These are phyloP conservation scores for Eristalis intricaria DNA, from an alignment of 2,888 invertebrate genomes.

Conservation along the genomic window DNA sequence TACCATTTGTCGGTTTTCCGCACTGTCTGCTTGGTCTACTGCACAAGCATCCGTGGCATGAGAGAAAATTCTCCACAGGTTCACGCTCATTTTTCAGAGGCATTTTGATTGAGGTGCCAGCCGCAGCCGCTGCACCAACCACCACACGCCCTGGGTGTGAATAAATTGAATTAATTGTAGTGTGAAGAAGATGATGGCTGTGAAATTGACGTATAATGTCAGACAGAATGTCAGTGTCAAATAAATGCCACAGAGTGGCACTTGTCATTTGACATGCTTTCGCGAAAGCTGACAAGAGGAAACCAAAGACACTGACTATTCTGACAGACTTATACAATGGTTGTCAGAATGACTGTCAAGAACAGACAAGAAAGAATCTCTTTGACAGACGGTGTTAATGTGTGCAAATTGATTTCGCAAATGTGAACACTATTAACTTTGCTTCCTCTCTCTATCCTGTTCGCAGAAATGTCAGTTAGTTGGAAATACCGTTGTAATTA, in stretches of 20 bases:
- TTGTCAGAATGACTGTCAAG: neutral
- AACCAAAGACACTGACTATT: neutral
- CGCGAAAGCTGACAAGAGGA: too few species aligned
- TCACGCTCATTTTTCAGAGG: slow-evolving; percentile 39
- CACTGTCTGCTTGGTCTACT: neutral
- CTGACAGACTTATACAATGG: neutral
- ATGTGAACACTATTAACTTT: neutral
- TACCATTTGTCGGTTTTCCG: slow-evolving; percentile 32
- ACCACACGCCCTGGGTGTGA: slow-evolving; percentile 43
- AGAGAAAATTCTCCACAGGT: slow-evolving; percentile 54
- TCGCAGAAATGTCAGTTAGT: neutral
- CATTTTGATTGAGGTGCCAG: slow-evolving; percentile 66
- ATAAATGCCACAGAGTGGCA: neutral
- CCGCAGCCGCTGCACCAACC: slow-evolving; percentile 40
- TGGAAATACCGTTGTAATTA: slow-evolving; percentile 20
- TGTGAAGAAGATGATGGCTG: neutral
- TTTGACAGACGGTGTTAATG: neutral
- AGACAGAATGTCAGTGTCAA: neutral
- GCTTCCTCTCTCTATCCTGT: neutral
- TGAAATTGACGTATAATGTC: neutral
- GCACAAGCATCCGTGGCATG: slow-evolving; percentile 26
- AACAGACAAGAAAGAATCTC: neutral
- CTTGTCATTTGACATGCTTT: neutral
- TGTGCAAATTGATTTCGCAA: neutral
- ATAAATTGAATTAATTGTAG: slow-evolving; percentile 67